Evolutionary conservation across 2,888 invertebrate species (phyloP).

Genomic region (Hypomecis punctinalis): DNA sequence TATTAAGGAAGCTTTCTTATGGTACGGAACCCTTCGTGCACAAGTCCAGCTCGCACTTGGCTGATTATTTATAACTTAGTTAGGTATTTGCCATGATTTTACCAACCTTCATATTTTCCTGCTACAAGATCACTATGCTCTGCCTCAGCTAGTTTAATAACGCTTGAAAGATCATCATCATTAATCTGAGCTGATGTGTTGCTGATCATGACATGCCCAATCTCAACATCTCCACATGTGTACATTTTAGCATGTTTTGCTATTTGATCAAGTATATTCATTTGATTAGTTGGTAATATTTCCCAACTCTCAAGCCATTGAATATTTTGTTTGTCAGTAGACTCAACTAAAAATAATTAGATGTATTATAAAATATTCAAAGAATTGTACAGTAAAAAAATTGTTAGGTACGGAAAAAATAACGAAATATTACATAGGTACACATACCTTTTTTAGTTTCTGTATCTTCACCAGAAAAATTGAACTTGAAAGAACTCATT

Average conservation of each 20-base stretch:
- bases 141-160: slow-evolving; percentile 83
- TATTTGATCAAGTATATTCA: slow-evolving; percentile 60
- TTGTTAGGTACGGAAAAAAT: neutral
- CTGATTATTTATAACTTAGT: too few relatives aligned
- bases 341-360: slow-evolving; percentile 3
- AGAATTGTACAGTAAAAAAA: too few relatives aligned
- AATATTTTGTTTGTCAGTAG: slow-evolving; percentile 45
- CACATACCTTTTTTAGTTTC: slow-evolving; percentile 41
- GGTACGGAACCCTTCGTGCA: too few relatives aligned
- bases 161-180: slow-evolving; percentile 64
- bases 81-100: neutral
- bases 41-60: too few relatives aligned
- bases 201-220: slow-evolving; percentile 76
- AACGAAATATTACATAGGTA: neutral
- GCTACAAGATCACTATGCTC: slow-evolving; percentile 90
- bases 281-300: slow-evolving; percentile 60
- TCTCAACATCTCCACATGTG: slow-evolving; percentile 71
- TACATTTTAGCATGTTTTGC: slow-evolving; percentile 72
- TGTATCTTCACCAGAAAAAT: slow-evolving; percentile 59
- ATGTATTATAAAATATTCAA: neutral
- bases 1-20: too few relatives aligned
- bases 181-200: slow-evolving; percentile 65
- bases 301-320: slow-evolving; percentile 68
- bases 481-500: slow-evolving; percentile 65
- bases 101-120: slow-evolving; percentile 91